phyloP scores from a whole-genome alignment of 2,113 vertebrate genomes.

The Smithornis capensis region DNA sequence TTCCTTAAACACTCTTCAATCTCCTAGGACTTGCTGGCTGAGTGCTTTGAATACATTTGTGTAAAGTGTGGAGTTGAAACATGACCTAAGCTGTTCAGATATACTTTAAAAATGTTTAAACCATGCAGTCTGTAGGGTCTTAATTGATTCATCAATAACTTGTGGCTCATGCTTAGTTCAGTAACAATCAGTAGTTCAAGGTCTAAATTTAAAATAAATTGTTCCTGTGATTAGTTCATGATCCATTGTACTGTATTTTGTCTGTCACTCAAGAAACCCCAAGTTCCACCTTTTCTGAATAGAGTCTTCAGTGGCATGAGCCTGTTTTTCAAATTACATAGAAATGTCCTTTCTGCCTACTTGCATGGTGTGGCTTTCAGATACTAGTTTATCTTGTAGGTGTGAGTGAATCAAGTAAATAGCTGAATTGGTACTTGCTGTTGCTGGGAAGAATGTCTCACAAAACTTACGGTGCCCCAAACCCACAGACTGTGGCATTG shows the following conservation, averaged over 20 bases:
- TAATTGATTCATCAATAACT: slow-evolving; percentile 25
- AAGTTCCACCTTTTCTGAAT: background rate
- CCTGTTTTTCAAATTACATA: background rate
- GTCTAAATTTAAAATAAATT: background rate
- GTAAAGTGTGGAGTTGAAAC: background rate
- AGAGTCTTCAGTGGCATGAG: background rate
- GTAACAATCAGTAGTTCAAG: background rate
- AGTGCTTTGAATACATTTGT: background rate
- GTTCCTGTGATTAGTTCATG: background rate
- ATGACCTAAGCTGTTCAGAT: background rate
- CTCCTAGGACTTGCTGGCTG: background rate
- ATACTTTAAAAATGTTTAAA: background rate
- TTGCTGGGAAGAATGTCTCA: background rate
- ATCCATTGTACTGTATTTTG: background rate
- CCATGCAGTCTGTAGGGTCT: background rate
- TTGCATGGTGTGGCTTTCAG: background rate
- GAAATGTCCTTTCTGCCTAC: background rate
- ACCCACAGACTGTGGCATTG: background rate
- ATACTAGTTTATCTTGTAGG: background rate
- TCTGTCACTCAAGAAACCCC: background rate
- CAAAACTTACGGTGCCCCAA: background rate
- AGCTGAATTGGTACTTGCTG: background rate
- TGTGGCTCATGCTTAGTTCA: background rate
- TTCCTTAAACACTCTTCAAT: background rate
- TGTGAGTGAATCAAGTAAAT: background rate